Evolutionary conservation across 2,113 vertebrate genomes (phyloP).

Genomic region (Elephas maximus): DNA sequence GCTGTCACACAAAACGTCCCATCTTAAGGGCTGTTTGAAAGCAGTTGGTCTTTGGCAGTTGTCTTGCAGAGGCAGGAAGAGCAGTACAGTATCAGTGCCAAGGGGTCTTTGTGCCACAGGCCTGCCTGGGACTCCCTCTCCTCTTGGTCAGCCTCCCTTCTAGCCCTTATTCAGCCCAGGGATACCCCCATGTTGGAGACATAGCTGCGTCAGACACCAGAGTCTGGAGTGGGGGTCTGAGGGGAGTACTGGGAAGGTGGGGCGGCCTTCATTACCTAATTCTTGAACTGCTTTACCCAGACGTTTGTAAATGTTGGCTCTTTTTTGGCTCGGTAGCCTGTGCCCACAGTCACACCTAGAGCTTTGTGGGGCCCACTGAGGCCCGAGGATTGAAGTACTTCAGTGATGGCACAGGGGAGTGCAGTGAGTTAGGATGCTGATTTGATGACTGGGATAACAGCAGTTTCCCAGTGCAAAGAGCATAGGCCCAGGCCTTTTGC

Average conservation of each 20-base stretch:
- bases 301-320: neutral
- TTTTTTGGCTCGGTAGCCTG: neutral
- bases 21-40: neutral
- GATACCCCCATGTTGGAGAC: neutral
- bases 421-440: neutral
- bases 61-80: neutral
- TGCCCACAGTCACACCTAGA: neutral
- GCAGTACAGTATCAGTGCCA: neutral
- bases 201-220: neutral
- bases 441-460: neutral
- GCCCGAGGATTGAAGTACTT: neutral
- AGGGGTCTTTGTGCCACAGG: neutral
- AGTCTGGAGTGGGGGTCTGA: too few species aligned
- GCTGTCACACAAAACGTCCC: neutral
- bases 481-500: neutral
- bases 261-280: neutral
- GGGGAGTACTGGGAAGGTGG: neutral
- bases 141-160: neutral
- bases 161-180: neutral
- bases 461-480: neutral
- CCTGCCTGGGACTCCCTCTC: neutral
- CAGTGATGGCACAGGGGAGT: neutral
- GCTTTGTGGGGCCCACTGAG: neutral
- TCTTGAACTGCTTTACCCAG: neutral
- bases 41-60: neutral